Evolutionary conservation across 1,140 invertebrate genomes (phyloP).

Genomic region (Drosophila hydei): DNA sequence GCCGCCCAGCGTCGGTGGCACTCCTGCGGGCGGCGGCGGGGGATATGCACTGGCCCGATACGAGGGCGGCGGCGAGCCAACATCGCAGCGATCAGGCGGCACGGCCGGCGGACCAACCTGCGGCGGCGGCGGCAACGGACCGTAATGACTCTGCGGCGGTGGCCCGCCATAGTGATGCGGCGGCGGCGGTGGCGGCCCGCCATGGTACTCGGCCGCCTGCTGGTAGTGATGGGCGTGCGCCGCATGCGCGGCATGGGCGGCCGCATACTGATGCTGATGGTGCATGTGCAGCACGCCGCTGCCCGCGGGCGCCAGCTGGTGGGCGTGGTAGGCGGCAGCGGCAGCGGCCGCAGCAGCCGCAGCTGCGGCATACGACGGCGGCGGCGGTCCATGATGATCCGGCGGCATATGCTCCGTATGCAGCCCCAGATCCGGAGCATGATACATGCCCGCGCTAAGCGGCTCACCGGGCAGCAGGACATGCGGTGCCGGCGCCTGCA

Average conservation of each 20-base stretch:
- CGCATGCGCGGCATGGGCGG: slow-evolving; percentile 47
- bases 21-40: slow-evolving; percentile 44
- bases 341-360: slow-evolving; percentile 77
- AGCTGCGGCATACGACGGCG: slow-evolving; percentile 70
- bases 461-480: slow-evolving; percentile 61
- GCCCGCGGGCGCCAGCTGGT: slow-evolving; percentile 66
- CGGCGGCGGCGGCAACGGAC: slow-evolving; percentile 51
- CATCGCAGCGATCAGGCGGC: slow-evolving; percentile 70
- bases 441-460: slow-evolving; percentile 74
- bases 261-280: slow-evolving; percentile 65
- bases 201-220: slow-evolving; percentile 73
- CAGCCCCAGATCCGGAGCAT: slow-evolving; percentile 73
- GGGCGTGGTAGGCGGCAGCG: slow-evolving; percentile 74
- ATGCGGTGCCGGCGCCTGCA: slow-evolving; percentile 58
- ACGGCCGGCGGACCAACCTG: slow-evolving; percentile 53
- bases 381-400: slow-evolving; percentile 75
- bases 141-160: slow-evolving; percentile 53
- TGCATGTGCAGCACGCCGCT: slow-evolving; percentile 61
- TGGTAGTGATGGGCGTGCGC: slow-evolving; percentile 61
- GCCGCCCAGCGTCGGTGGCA: slow-evolving; percentile 64
- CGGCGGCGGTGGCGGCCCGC: slow-evolving; percentile 52
- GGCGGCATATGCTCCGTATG: slow-evolving; percentile 74
- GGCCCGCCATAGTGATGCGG: slow-evolving; percentile 51
- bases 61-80: slow-evolving; percentile 76
- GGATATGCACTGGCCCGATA: slow-evolving; percentile 72